These are phyloP conservation scores for Pseudeuparius sepicola DNA, from an alignment of 2,888 invertebrate genomes.

Conservation along the genomic window DNA sequence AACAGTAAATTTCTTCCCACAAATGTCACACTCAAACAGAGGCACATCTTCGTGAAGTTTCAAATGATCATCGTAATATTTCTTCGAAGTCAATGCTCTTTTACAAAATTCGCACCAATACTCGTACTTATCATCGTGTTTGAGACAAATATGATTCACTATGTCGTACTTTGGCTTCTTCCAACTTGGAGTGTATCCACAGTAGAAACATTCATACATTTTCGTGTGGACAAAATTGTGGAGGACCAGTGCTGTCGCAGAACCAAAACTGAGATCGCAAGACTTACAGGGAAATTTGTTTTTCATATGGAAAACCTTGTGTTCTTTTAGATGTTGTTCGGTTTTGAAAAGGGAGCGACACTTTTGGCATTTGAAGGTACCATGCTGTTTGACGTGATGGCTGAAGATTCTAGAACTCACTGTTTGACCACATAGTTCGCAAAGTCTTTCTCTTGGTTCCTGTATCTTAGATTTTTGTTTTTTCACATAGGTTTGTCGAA, in stretches of 20 bases:
- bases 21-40: slow-evolving; percentile 4
- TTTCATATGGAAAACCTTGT: slow-evolving; percentile 23
- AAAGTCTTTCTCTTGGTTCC: slow-evolving; percentile 3
- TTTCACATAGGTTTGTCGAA: too few species aligned
- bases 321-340: slow-evolving; percentile 21
- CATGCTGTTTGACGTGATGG: too few species aligned
- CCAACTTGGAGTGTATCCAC: slow-evolving; percentile 20
- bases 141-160: slow-evolving; percentile 22
- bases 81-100: too few species aligned
- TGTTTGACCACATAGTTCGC: too few species aligned
- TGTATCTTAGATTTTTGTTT: slow-evolving; percentile 1
- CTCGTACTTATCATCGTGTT: slow-evolving; percentile 25
- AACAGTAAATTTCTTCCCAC: slow-evolving; percentile 1
- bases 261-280: slow-evolving; percentile 24
- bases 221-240: slow-evolving; percentile 22
- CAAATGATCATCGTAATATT: neutral
- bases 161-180: slow-evolving; percentile 19
- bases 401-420: too few species aligned
- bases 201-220: slow-evolving; percentile 22
- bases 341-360: slow-evolving; percentile 16
- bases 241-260: slow-evolving; percentile 22
- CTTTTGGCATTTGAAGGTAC: slow-evolving; percentile 13
- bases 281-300: too few species aligned
- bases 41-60: slow-evolving; percentile 4
- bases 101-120: slow-evolving; percentile 29